These are phyloP conservation scores for Cebidichthys violaceus DNA, from an alignment of 2,113 vertebrate genomes.

Conservation along the genomic window DNA sequence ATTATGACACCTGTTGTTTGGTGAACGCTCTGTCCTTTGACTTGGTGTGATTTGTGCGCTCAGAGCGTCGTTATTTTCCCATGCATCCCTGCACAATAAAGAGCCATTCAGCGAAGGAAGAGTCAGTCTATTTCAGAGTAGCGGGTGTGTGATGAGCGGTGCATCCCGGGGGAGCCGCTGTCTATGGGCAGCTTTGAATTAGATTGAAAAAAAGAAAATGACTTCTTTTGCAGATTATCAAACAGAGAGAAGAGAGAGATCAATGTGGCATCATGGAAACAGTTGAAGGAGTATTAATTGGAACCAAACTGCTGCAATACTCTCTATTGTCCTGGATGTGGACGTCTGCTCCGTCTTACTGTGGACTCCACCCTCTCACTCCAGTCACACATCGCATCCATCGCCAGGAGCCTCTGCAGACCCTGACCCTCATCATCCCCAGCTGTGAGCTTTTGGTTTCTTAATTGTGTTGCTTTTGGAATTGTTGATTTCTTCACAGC, in stretches of 20 bases:
- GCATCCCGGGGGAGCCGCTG: background rate
- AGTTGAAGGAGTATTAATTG: background rate
- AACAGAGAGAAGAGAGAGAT: background rate
- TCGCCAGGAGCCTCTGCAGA: background rate
- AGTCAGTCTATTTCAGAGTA: background rate
- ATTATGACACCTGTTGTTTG: background rate
- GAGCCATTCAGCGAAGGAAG: constrained; percentile 11
- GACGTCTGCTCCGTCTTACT: background rate
- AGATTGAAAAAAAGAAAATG: no score
- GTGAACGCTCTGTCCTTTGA: background rate
- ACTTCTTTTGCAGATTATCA: background rate
- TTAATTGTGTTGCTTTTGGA: no score
- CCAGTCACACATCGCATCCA: background rate
- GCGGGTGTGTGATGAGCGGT: background rate
- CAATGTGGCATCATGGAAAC: background rate
- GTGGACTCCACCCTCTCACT: background rate
- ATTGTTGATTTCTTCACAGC: no score
- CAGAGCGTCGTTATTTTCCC: background rate
- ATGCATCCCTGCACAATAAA: background rate
- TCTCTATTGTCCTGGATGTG: background rate
- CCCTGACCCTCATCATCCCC: no score
- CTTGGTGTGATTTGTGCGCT: background rate
- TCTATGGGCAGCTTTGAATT: constrained; percentile 19
- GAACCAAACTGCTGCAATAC: background rate
- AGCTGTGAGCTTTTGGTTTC: no score